A percentile compares a stretch with the other conserved stretches of the same genome.
These are phyloP conservation scores for Patella depressa DNA, from an alignment of 2,888 invertebrate genomes.

Conservation along the genomic window DNA sequence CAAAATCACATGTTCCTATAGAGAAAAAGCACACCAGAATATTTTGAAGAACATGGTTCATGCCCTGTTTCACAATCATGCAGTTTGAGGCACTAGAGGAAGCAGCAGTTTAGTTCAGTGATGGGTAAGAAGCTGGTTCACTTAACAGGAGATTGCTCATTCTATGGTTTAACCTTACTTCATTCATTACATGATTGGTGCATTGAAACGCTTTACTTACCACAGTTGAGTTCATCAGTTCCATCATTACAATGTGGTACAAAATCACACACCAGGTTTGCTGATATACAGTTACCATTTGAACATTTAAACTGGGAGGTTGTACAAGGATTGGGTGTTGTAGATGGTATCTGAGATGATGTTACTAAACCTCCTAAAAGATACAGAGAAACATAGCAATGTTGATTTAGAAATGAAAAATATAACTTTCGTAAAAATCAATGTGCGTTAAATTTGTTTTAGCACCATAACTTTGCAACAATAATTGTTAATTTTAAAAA, in stretches of 20 bases:
- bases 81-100: no score
- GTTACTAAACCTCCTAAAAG: slow-evolving; percentile 41
- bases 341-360: slow-evolving; percentile 44
- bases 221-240: slow-evolving; percentile 62
- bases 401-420: no score
- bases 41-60: no score
- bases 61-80: no score
- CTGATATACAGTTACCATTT: slow-evolving; percentile 49
- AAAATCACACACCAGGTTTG: slow-evolving; percentile 60
- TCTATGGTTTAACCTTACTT: no score
- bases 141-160: no score
- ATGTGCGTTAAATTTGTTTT: no score
- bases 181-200: no score
- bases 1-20: slow-evolving; percentile 62
- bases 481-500: neutral
- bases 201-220: slow-evolving; percentile 33
- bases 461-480: neutral
- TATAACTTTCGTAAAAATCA: neutral
- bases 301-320: slow-evolving; percentile 42
- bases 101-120: no score
- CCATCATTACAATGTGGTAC: slow-evolving; percentile 51
- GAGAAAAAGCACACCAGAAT: neutral
- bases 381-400: no score
- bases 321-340: slow-evolving; percentile 54
- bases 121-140: no score